A percentile compares a stretch with the other conserved stretches of the same genome.
Evolutionary conservation across 2,113 vertebrate genomes (phyloP).

Genomic region (Archilochus colubris): DNA sequence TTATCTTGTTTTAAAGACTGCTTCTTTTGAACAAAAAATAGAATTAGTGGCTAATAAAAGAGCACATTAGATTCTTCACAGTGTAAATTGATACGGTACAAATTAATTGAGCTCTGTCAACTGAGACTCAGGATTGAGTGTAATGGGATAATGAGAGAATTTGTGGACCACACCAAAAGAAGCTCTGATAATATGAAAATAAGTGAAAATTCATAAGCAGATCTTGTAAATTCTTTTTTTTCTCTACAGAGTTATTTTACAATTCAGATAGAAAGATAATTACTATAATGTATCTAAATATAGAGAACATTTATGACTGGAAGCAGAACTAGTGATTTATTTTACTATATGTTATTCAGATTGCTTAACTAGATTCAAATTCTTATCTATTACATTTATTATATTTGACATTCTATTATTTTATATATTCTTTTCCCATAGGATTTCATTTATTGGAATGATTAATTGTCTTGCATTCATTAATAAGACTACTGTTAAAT

Average conservation of each 20-base stretch:
- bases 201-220: slow-evolving; percentile 1
- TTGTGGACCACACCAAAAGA: slow-evolving; percentile 32
- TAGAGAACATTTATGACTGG: background rate
- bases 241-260: background rate
- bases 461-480: background rate
- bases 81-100: background rate
- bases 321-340: background rate
- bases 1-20: background rate
- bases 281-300: background rate
- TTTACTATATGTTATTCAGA: background rate
- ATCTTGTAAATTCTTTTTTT: background rate
- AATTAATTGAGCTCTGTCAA: slow-evolving; percentile 8
- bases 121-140: background rate
- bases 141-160: slow-evolving; percentile 16
- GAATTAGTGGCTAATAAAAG: slow-evolving; percentile 46
- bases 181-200: slow-evolving; percentile 6
- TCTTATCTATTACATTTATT: background rate
- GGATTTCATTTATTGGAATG: background rate
- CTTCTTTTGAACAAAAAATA: slow-evolving; percentile 49
- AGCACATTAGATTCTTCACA: slow-evolving; percentile 33
- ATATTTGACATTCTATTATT: background rate
- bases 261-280: slow-evolving; percentile 14
- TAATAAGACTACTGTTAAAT: background rate
- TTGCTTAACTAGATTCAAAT: background rate
- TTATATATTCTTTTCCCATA: background rate